Conservation (phyloP, 2,888 invertebrate species). For the Hymenopus coronatus region DNA sequence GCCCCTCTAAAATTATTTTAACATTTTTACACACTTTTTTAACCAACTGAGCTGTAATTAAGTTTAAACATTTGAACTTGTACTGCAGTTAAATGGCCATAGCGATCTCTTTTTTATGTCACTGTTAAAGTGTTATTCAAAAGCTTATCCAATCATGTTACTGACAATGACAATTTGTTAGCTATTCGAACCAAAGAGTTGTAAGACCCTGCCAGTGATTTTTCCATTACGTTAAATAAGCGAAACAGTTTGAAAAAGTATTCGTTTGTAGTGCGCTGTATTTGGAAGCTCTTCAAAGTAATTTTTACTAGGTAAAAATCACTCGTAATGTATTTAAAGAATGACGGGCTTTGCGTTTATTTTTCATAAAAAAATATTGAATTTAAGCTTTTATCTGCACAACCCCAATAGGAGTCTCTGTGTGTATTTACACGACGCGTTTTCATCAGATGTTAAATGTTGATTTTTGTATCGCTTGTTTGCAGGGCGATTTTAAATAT, state of each 20-base stretch:
- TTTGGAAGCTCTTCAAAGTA: neutral
- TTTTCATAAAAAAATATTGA: neutral
- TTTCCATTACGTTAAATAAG: neutral
- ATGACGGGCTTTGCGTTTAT: neutral
- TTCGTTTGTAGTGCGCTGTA: neutral
- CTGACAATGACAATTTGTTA: neutral
- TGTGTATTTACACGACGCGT: neutral
- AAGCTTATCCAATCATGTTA: neutral
- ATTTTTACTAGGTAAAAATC: neutral
- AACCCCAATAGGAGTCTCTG: neutral
- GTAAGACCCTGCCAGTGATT: neutral
- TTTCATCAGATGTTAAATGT: constrained; percentile 18
- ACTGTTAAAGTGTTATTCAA: neutral
- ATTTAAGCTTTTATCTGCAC: neutral
- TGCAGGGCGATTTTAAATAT: constrained; percentile 9
- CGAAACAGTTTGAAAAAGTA: neutral
- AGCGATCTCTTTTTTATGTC: no score
- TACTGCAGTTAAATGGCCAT: no score
- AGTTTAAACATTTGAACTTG: neutral
- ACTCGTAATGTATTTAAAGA: neutral
- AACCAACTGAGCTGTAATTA: neutral
- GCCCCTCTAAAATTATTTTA: no score
- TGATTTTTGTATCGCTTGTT: constrained; percentile 17
- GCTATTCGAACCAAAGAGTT: neutral
- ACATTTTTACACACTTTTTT: neutral